Conservation (phyloP, 2,888 invertebrate genomes). For the Salpingus planirostris region DNA sequence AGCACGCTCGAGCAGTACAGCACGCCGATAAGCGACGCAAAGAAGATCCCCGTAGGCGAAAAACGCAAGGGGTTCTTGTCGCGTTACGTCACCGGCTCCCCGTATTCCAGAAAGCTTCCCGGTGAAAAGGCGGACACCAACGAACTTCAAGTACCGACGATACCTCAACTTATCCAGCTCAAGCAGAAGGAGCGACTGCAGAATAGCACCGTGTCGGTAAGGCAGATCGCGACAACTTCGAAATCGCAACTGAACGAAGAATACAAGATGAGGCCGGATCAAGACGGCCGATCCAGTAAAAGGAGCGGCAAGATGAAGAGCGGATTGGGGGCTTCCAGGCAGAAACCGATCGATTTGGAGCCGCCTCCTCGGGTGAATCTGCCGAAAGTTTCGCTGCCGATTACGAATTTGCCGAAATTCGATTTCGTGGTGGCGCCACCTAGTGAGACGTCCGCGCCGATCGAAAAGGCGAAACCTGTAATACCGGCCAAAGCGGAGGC, state of each 20-base stretch:
- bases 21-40: constrained; percentile 70
- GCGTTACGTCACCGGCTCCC: no score
- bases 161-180: constrained; percentile 53
- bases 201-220: constrained; percentile 51
- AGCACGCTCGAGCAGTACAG: constrained; percentile 75
- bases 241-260: constrained; percentile 40
- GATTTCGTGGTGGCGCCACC: constrained; percentile 41
- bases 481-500: constrained; percentile 16
- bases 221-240: constrained; percentile 51
- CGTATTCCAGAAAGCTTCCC: no score
- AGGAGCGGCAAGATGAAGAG: constrained; percentile 42
- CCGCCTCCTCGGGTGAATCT: constrained; percentile 43
- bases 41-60: constrained; percentile 55
- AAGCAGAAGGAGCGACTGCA: constrained; percentile 51
- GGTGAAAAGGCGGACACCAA: no score
- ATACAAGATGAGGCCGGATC: constrained; percentile 26
- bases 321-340: constrained; percentile 31
- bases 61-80: constrained; percentile 31
- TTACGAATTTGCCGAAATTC: constrained; percentile 50
- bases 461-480: constrained; percentile 15
- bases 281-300: constrained; percentile 31
- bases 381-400: constrained; percentile 47
- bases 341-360: constrained; percentile 32
- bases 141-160: constrained; percentile 54
- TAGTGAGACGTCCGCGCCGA: constrained; percentile 1